phyloP scores from a whole-genome alignment of 1,140 invertebrate species.

The Episyrphus balteatus region DNA sequence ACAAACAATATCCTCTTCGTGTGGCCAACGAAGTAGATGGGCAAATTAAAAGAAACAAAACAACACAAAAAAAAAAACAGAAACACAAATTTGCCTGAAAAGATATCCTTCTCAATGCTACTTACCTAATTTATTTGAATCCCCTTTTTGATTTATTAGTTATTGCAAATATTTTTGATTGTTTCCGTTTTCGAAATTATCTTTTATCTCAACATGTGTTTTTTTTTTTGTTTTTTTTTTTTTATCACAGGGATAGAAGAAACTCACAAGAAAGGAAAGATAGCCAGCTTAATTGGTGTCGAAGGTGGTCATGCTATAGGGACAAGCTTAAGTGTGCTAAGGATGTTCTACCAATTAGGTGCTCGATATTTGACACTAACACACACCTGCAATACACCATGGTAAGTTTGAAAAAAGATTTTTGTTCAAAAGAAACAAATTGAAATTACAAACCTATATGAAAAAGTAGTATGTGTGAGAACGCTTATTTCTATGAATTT shows the following conservation, averaged over 20 bases:
- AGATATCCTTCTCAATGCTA: not conserved
- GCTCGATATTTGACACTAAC: conserved; percentile 76
- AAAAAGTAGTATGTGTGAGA: not conserved
- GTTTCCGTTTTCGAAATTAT: not conserved
- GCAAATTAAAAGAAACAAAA: too few relatives aligned
- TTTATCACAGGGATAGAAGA: conserved; percentile 47
- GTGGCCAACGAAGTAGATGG: too few relatives aligned
- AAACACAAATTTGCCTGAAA: not conserved
- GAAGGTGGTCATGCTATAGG: conserved; percentile 78
- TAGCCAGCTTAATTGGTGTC: conserved; percentile 65
- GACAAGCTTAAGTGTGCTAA: conserved; percentile 66
- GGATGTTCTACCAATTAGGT: conserved; percentile 73
- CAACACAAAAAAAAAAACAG: too few relatives aligned
- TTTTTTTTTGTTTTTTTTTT: not conserved
- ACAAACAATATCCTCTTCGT: too few relatives aligned
- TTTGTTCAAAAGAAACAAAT: not conserved
- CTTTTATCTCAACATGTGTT: not conserved
- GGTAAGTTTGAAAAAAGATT: conserved; percentile 41
- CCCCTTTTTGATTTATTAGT: too few relatives aligned
- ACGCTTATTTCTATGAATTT: not conserved
- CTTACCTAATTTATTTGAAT: not conserved
- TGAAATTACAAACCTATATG: not conserved
- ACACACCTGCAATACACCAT: conserved; percentile 79
- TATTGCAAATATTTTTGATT: too few relatives aligned
- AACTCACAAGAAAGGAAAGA: conserved; percentile 48